Evolutionary conservation across 2,113 vertebrate species (phyloP), one percentile per base, ranked within the genome.

Genomic region (Pungitius pungitius): DNA sequence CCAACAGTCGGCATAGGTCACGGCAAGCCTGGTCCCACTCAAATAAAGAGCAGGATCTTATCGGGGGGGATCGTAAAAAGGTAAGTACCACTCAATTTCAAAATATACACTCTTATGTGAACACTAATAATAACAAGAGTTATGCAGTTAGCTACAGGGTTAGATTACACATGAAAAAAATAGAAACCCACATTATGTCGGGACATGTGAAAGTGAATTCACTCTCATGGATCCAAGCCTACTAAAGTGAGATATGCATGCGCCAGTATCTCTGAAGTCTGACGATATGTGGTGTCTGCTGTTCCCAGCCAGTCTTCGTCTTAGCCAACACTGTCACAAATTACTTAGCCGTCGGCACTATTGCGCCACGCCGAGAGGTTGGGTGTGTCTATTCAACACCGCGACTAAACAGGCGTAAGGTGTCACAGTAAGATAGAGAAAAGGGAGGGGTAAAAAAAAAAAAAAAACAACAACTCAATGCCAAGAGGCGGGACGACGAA

Each of bases 271-370:
- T 77, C 80, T 69, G 52, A 81, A 76, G 62, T 39, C 82, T 79
- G 84, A 89, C 78, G 80, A 76, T 76, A 17, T 80, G 84, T 86
- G 84, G 83, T 1, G 65, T 61, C 71, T 64, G 69, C 67, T 82
- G 80, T 80, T 78, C 63, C 59, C 63, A 78, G 51, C 35, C 65
- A 49, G 58, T 51, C 35, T 24, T 55, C 52, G 59, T 65, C 77
- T 73, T 39, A 77, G 5, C 80, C 67, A 78, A 52, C 63, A 35
- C 80, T 60, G 62, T 83, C 75, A 76, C 78, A 71, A n/a, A 77
- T 73, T 22, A 63, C 72, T 40, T 15, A 81, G 63, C 84, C 52
- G 76, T 72, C 82, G 77, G 71, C 67, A 55, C 54, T 40, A 61
- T 40, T 35, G 47, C 58, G 51, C 40, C 65, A 73, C 7, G 52